These are phyloP conservation scores for Zaprionus capensis DNA, from an alignment of 1,140 invertebrate species.

Conservation along the genomic window DNA sequence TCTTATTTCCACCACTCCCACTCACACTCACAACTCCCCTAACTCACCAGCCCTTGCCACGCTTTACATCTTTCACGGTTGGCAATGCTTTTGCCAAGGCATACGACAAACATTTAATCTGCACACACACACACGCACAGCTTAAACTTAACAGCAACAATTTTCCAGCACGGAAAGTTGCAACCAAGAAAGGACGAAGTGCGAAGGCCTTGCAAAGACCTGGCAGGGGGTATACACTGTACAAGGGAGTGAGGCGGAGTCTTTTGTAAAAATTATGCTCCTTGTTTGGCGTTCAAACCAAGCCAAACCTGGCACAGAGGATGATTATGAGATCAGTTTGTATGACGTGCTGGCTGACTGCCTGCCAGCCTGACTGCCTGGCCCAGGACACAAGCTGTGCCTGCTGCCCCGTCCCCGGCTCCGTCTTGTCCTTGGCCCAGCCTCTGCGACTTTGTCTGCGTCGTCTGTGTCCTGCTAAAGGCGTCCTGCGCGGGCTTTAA, in stretches of 20 bases:
- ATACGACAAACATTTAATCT: slow-evolving; percentile 78
- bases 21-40: neutral
- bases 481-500: slow-evolving; percentile 59
- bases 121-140: slow-evolving; percentile 51
- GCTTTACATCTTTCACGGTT: slow-evolving; percentile 14
- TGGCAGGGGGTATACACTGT: neutral
- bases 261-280: slow-evolving; percentile 72
- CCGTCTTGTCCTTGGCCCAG: neutral
- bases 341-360: slow-evolving; percentile 62
- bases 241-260: neutral
- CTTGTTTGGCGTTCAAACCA: slow-evolving; percentile 70
- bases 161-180: slow-evolving; percentile 36
- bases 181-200: slow-evolving; percentile 42
- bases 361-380: neutral
- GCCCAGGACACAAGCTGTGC: slow-evolving; percentile 43
- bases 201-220: neutral
- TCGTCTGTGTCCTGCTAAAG: slow-evolving; percentile 28
- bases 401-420: neutral
- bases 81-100: slow-evolving; percentile 38
- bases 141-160: slow-evolving; percentile 60
- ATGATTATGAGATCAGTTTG: slow-evolving; percentile 81
- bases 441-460: slow-evolving; percentile 1
- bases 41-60: neutral
- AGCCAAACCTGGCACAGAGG: slow-evolving; percentile 62
- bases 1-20: slow-evolving; percentile 21